phyloP scores from a whole-genome alignment of 2,888 invertebrate species.

The Linnaemya tessellans region DNA sequence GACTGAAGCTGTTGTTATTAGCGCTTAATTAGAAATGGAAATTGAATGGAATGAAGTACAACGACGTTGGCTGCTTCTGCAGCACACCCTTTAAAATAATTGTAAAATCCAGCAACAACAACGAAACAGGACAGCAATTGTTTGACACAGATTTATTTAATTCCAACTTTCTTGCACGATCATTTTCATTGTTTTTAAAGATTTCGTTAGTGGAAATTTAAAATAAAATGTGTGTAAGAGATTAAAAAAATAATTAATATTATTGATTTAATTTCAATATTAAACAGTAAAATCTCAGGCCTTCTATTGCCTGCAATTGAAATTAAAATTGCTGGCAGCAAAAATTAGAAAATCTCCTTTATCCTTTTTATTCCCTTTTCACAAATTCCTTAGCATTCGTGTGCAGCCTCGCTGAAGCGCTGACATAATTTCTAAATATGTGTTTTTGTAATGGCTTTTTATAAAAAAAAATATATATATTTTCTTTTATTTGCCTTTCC shows the following conservation, averaged over 20 bases:
- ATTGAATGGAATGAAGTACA: constrained; percentile 47
- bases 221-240: no score
- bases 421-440: constrained; percentile 3
- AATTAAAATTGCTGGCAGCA: no score
- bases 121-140: constrained; percentile 9
- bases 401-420: no score
- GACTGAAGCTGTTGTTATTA: constrained; percentile 40
- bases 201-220: background rate
- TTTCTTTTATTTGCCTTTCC: constrained; percentile 30
- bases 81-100: background rate
- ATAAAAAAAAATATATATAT: background rate
- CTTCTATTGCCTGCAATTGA: no score
- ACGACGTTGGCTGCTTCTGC: background rate
- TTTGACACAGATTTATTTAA: constrained; percentile 24
- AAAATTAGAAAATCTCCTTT: no score
- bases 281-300: no score
- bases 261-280: no score
- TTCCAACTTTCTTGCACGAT: background rate
- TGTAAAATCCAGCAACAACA: background rate
- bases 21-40: constrained; percentile 54
- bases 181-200: background rate
- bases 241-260: background rate
- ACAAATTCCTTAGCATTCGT: no score
- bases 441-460: background rate
- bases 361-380: no score